Conservation (phyloP, 1,140 invertebrate species). For the Dendrolimus punctatus region DNA sequence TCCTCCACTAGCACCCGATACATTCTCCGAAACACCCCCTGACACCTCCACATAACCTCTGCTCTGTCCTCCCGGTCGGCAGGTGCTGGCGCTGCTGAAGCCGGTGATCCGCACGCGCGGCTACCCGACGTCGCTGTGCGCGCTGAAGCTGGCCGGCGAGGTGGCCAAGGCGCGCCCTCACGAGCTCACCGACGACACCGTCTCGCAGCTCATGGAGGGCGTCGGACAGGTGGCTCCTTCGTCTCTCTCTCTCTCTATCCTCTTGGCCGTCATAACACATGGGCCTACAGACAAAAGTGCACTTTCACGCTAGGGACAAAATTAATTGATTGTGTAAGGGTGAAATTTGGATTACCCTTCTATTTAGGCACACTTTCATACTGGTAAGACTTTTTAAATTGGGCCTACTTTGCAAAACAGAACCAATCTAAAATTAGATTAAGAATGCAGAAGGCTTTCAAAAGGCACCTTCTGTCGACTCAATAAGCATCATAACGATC, state of each 20-base stretch:
- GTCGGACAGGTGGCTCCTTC: slow-evolving; percentile 81
- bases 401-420: too few relatives aligned
- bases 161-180: slow-evolving; percentile 81
- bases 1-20: not conserved
- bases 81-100: slow-evolving; percentile 71
- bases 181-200: slow-evolving; percentile 81
- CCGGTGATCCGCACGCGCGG: slow-evolving; percentile 90
- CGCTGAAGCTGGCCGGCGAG: slow-evolving; percentile 94
- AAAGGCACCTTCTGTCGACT: too few relatives aligned
- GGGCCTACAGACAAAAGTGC: too few relatives aligned
- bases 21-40: not conserved
- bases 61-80: slow-evolving; percentile 32
- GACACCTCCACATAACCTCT: not conserved
- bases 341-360: too few relatives aligned
- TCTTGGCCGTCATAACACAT: not conserved
- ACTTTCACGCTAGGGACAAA: too few relatives aligned
- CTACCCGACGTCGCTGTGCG: slow-evolving; percentile 90
- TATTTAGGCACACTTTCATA: too few relatives aligned
- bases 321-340: too few relatives aligned
- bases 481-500: too few relatives aligned
- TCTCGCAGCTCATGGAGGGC: slow-evolving; percentile 89
- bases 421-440: too few relatives aligned
- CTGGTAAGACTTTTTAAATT: too few relatives aligned
- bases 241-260: not conserved
- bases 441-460: too few relatives aligned